These are phyloP conservation scores for Volucella zonaria DNA, from an alignment of 2,888 invertebrate genomes.

Conservation along the genomic window DNA sequence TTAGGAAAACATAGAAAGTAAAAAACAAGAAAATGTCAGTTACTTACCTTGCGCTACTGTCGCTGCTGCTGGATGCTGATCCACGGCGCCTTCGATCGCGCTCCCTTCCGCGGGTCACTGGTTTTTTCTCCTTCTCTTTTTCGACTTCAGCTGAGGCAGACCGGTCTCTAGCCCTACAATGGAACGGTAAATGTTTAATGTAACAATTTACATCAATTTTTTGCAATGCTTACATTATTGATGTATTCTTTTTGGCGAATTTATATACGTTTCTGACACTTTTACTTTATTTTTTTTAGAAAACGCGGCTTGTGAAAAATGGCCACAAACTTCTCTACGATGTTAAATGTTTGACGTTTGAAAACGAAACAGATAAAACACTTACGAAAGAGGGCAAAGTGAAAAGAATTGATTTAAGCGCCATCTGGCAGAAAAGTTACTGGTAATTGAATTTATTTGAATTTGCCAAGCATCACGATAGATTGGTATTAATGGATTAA, in stretches of 20 bases:
- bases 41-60: constrained; percentile 87
- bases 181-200: background rate
- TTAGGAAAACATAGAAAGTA: background rate
- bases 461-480: too few species aligned
- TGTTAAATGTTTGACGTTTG: constrained; percentile 54
- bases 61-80: constrained; percentile 91
- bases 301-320: constrained; percentile 27
- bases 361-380: too few species aligned
- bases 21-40: background rate
- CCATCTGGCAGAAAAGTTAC: too few species aligned
- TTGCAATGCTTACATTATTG: constrained; percentile 35
- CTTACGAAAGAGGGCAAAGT: too few species aligned
- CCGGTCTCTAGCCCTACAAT: constrained; percentile 88
- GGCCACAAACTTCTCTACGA: constrained; percentile 41
- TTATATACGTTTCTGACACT: background rate
- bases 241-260: background rate
- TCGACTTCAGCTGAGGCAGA: constrained; percentile 88
- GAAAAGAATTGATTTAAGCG: too few species aligned
- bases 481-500: too few species aligned
- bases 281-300: background rate
- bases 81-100: constrained; percentile 83
- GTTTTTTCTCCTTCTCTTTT: constrained; percentile 88
- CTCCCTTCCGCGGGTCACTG: constrained; percentile 78
- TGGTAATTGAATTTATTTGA: too few species aligned
- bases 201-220: background rate